Conservation (phyloP, 2,797 vertebrate species). For the Sparus aurata region DNA sequence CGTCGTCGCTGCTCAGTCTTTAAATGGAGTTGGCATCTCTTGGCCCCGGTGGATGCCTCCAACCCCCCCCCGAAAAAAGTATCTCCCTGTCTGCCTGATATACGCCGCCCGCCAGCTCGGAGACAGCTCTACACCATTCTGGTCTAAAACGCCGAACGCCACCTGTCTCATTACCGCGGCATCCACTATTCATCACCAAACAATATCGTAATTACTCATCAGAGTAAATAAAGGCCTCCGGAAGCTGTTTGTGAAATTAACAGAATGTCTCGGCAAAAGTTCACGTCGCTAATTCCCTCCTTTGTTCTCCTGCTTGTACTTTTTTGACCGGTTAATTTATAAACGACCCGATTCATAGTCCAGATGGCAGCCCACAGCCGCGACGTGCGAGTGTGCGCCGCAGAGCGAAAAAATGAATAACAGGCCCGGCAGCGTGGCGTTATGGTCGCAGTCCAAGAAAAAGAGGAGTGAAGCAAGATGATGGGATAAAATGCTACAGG, state of each 20-base stretch:
- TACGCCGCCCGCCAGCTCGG: slow-evolving; percentile 3
- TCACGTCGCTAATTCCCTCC: slow-evolving; percentile 35
- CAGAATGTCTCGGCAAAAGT: slow-evolving; percentile 11
- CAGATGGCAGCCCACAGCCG: slow-evolving; percentile 1
- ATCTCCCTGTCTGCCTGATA: slow-evolving; percentile 34
- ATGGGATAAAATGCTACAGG: not conserved
- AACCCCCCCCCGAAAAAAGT: slow-evolving; percentile 12
- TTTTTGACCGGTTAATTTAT: slow-evolving; percentile 46
- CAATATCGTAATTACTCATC: slow-evolving; percentile 39
- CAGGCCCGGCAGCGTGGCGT: not conserved
- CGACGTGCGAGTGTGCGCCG: not conserved
- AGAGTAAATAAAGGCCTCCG: slow-evolving; percentile 38
- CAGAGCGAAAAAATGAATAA: not conserved
- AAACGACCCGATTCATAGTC: slow-evolving; percentile 13
- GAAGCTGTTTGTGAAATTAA: slow-evolving; percentile 36
- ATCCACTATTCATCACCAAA: slow-evolving; percentile 36
- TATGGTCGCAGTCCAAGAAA: not conserved
- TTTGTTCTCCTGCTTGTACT: slow-evolving; percentile 34
- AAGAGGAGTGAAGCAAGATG: not conserved
- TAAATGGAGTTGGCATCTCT: slow-evolving; percentile 49
- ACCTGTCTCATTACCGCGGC: slow-evolving; percentile 58
- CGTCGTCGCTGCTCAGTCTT: slow-evolving; percentile 28
- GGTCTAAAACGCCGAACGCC: slow-evolving; percentile 14
- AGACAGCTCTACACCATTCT: slow-evolving; percentile 42
- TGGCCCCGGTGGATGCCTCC: slow-evolving; percentile 42